A percentile compares a stretch with the other conserved stretches of the same genome.
Conservation (phyloP, 2,113 vertebrate genomes). For the Butorides virescens region DNA sequence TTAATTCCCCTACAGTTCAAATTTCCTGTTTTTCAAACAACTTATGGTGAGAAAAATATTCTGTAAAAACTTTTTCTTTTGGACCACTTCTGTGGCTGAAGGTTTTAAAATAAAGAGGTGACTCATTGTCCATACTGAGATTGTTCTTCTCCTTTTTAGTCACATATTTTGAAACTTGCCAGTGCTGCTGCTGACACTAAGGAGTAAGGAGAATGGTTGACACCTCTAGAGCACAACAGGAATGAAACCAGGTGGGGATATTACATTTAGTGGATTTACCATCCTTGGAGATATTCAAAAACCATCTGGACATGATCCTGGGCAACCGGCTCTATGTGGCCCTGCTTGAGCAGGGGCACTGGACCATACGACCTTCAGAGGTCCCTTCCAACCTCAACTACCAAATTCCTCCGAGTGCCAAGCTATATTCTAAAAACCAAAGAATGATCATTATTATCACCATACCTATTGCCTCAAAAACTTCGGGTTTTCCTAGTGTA, state of each 20-base stretch:
- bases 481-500: background rate
- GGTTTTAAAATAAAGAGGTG: background rate
- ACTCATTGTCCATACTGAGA: background rate
- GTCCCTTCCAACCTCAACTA: background rate
- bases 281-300: background rate
- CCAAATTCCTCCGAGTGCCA: background rate
- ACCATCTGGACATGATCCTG: too few species aligned
- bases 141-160: background rate
- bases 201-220: background rate
- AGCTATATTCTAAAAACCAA: background rate
- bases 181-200: background rate
- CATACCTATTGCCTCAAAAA: background rate
- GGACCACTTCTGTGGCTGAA: background rate
- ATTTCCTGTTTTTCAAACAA: background rate
- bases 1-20: background rate
- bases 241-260: background rate
- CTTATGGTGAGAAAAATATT: background rate
- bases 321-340: fast-evolving
- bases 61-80: background rate
- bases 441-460: background rate
- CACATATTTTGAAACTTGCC: background rate
- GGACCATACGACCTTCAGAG: background rate
- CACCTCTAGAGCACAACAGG: background rate
- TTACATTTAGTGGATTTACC: background rate
- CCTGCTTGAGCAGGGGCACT: background rate